A percentile compares a stretch with the other conserved stretches of the same genome.
Conservation (phyloP, 37 sponge, comb jelly and placozoan genomes). For the Dysidea cf. avara region DNA sequence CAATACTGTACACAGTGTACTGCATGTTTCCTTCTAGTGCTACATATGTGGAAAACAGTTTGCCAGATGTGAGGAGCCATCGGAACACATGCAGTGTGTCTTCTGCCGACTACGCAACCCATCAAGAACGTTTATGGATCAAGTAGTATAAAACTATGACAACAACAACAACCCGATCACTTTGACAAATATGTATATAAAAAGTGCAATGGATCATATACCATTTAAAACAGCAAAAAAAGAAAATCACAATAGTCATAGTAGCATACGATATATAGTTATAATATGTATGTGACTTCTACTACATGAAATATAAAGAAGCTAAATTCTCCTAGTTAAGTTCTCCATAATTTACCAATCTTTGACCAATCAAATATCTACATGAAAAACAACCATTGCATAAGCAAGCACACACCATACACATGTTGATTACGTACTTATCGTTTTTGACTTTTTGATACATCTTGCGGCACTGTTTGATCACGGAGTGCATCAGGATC, state of each 20-base stretch:
- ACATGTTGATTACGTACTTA: slow-evolving; percentile 47
- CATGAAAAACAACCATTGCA: slow-evolving; percentile 10
- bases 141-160: neutral
- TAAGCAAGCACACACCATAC: neutral
- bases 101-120: slow-evolving; percentile 33
- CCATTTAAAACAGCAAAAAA: too few species aligned
- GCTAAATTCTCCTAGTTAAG: too few species aligned
- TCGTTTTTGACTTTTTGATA: slow-evolving; percentile 85
- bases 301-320: too few species aligned
- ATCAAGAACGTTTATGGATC: slow-evolving; percentile 5
- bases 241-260: too few species aligned
- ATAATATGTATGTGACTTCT: too few species aligned
- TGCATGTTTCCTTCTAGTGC: slow-evolving; percentile 32
- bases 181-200: too few species aligned
- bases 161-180: too few species aligned
- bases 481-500: slow-evolving; percentile 13
- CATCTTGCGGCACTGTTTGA: slow-evolving; percentile 52
- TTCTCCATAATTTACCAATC: slow-evolving; percentile 73
- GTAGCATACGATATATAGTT: too few species aligned
- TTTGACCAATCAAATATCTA: slow-evolving; percentile 88
- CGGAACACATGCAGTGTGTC: slow-evolving; percentile 17
- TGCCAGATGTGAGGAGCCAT: neutral
- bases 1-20: too few species aligned
- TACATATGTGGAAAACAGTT: slow-evolving; percentile 50
- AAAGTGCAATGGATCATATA: too few species aligned